Evolutionary conservation across 2,113 vertebrate species (phyloP).

Genomic region (Dipodomys merriami): DNA sequence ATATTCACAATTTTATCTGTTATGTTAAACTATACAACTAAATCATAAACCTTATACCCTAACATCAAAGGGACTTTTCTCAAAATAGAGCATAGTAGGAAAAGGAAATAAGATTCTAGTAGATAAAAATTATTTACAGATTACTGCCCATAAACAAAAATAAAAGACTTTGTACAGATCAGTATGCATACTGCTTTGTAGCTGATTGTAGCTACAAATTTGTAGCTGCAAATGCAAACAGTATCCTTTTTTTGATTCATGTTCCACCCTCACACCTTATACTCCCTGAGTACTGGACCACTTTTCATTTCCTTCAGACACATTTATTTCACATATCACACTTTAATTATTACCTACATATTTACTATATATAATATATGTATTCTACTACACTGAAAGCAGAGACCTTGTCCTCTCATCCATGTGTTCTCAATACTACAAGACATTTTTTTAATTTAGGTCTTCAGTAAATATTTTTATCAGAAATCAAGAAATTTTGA

Average conservation of each 20-base stretch:
- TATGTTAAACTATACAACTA: constrained; percentile 14
- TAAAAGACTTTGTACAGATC: constrained; percentile 7
- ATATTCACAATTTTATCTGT: neutral
- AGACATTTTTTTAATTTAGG: neutral
- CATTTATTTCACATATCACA: neutral
- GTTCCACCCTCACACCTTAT: neutral
- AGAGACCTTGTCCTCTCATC: neutral
- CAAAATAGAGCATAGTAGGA: constrained; percentile 3
- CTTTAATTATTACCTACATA: neutral
- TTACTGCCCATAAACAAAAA: constrained; percentile 13
- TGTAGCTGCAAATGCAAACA: neutral
- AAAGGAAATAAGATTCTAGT: neutral
- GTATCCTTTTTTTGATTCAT: constrained; percentile 3
- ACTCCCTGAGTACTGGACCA: neutral
- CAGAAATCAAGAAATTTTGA: constrained; percentile 49
- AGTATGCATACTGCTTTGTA: neutral
- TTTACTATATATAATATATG: no score
- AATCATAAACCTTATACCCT: neutral
- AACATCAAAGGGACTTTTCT: constrained; percentile 29
- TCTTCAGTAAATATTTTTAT: constrained; percentile 27
- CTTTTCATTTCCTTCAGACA: neutral
- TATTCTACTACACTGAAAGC: neutral
- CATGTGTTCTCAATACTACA: neutral
- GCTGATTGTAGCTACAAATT: neutral
- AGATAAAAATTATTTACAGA: constrained; percentile 40